Base-by-base conservation (phyloP, 2,888 invertebrate species). In the Phaedon cochleariae region DNA sequence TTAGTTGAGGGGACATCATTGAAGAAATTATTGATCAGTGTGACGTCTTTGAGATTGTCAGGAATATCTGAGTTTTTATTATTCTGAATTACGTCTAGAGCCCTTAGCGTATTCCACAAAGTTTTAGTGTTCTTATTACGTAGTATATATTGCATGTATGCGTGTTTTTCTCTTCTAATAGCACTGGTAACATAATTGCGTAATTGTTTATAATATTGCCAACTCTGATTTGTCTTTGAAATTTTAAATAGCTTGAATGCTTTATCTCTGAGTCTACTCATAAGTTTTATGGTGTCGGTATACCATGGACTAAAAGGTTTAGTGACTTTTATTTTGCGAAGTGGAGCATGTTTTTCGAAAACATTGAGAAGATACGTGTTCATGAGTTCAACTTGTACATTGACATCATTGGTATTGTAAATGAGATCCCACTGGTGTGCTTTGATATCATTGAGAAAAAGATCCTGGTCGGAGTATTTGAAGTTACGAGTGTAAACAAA, bases 31-130 rank as follows among this genome's bases (percentile, higher is more conserved):
- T 34, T 34, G 21, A 51, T 51, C 20, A 20, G 10, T 18, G 21
- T 51, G 26, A 51, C 49, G 49, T 51, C 49, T 22, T 51, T 22
- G 22, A 51, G 49, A 51, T 51, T 51, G 2, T 21, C 49, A 2
- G 52, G 52, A 17, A 29, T 29, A 10, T 26, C n/a, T 26, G 31
- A 17, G 12, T 31, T 53, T 17, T 53, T 17, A 17, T 18, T 53
- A 31, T 31, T 51, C 17, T 51, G 12, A 21, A 51, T 9, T 15
- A 51, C 26, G 51, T 51, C 22, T 1, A 51, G 9, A 15, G 52
- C 4, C 20, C 52, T 29, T 12, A 52, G 15, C 9, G 34, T 34
- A 31, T 53, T 53, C 52, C 52, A 53, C 10, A 53, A 31, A 7
- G 26, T 53, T 15, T 12, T 53, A 5, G 26, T 15, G 17, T 52